Conservation (phyloP, 2,797 vertebrate species). For the Phylloscopus collybita region DNA sequence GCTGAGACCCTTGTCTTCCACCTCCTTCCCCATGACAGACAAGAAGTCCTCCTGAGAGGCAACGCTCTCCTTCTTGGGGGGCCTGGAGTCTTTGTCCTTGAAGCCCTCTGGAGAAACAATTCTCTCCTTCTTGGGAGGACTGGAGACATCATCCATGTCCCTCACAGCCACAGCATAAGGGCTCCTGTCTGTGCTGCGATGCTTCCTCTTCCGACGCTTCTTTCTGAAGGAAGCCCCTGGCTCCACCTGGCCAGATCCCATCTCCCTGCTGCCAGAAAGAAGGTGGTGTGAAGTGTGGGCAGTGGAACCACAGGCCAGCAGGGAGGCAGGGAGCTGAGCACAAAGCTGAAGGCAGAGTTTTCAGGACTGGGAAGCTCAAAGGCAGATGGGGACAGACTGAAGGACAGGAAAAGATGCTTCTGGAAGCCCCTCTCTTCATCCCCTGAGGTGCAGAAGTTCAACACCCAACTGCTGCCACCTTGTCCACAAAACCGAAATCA, state of each 20-base stretch:
- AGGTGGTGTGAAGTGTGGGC: background rate
- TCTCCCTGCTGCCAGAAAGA: background rate
- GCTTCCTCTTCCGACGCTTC: constrained; percentile 29
- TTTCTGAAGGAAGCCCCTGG: constrained; percentile 10
- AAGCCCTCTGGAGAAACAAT: background rate
- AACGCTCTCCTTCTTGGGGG: constrained; percentile 5
- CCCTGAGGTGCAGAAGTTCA: background rate
- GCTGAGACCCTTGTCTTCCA: background rate
- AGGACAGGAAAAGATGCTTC: background rate
- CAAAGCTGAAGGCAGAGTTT: background rate
- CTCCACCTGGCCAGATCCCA: background rate
- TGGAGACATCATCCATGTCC: background rate
- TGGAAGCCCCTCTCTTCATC: background rate
- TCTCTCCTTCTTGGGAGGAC: constrained; percentile 32
- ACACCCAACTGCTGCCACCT: background rate
- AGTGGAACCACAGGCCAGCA: background rate
- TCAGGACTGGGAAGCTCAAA: background rate
- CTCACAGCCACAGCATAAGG: background rate
- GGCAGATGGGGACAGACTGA: background rate
- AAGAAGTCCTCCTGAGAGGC: background rate
- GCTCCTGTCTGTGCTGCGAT: background rate
- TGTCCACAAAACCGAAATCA: accelerated
- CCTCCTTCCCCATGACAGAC: background rate
- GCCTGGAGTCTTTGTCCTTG: background rate
- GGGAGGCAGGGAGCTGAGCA: background rate